Conservation (phyloP, 1,140 invertebrate genomes). For the Ladona fulva region DNA sequence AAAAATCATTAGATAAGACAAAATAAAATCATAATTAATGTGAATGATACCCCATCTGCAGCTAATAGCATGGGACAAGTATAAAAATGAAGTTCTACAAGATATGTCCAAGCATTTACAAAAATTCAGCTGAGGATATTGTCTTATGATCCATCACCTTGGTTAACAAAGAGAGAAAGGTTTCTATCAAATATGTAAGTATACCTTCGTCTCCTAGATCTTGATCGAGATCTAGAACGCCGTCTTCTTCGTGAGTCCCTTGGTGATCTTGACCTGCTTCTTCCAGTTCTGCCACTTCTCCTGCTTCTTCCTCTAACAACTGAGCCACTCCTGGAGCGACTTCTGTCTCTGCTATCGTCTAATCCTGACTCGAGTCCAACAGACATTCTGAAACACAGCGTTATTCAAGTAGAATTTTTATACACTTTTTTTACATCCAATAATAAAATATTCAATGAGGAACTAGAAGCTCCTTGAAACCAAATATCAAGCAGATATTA, state of each 20-base stretch:
- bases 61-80: too few relatives aligned
- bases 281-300: constrained; percentile 21
- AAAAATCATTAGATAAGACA: not conserved
- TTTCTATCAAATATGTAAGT: not conserved
- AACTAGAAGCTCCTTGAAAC: too few relatives aligned
- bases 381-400: not conserved
- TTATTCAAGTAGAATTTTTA: too few relatives aligned
- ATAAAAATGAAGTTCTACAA: not conserved
- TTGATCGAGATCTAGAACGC: constrained; percentile 29
- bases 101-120: too few relatives aligned
- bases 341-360: constrained; percentile 15
- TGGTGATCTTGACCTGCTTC: constrained; percentile 32
- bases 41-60: too few relatives aligned
- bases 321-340: constrained; percentile 21
- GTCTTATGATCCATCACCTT: not conserved
- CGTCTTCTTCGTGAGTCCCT: constrained; percentile 25
- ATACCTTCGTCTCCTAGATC: constrained; percentile 24
- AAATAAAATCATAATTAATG: not conserved
- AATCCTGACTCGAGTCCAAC: constrained; percentile 11
- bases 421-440: too few relatives aligned
- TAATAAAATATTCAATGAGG: too few relatives aligned
- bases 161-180: not conserved
- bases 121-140: not conserved
- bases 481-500: too few relatives aligned
- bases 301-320: constrained; percentile 19